Evolutionary conservation across 1,140 invertebrate species (phyloP).

Genomic region (Penaeus indicus): DNA sequence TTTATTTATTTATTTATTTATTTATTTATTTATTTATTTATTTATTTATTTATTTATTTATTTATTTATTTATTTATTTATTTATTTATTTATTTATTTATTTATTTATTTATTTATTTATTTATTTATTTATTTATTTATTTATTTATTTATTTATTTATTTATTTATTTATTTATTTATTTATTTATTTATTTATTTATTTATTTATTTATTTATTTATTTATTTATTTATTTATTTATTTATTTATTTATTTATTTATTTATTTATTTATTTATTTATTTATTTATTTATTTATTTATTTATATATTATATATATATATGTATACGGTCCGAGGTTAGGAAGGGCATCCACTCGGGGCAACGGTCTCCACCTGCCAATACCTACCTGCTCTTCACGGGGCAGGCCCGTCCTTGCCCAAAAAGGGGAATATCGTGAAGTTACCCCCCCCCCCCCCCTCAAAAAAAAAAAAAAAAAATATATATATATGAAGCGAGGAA

Average conservation of each 20-base stretch:
- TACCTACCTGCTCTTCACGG: too few species aligned
- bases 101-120: constrained; percentile 20
- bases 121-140: constrained; percentile 20
- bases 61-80: background rate
- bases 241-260: constrained; percentile 20
- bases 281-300: background rate
- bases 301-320: background rate
- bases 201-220: background rate
- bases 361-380: too few species aligned
- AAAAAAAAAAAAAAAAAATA: too few species aligned
- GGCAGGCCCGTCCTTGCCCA: too few species aligned
- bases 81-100: background rate
- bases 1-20: too few species aligned
- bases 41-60: too few species aligned
- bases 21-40: too few species aligned
- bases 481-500: background rate
- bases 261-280: constrained; percentile 8
- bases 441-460: too few species aligned
- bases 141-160: constrained; percentile 20
- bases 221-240: background rate
- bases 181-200: background rate
- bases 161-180: constrained; percentile 20
- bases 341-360: too few species aligned
- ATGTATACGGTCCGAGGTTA: background rate
- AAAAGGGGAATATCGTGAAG: too few species aligned